Base-by-base conservation (phyloP, 2,797 vertebrate species). In the Leucoraja ocellata region DNA sequence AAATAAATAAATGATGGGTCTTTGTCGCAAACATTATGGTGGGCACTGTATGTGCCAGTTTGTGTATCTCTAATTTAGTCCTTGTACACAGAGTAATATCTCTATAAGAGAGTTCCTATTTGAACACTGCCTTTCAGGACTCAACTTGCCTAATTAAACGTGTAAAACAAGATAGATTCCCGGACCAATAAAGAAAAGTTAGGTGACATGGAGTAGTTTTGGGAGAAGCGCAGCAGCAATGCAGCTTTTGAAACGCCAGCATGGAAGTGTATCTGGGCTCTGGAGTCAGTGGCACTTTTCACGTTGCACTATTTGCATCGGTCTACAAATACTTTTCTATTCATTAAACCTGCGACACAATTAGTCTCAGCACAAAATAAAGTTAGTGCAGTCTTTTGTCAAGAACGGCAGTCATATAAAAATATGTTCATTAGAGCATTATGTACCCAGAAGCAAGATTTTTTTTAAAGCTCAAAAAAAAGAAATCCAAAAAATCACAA, bases 1-100 rank as follows among this genome's bases (percentile, higher is more conserved):
- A 54, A 54, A 54, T 54, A 54, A 54, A 54, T 54, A 54, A 54
- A 54, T 54, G 46, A 54, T 0, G 46, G 46, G 46, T 54, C 46
- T 5, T 54, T 54, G 46, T 54, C 46, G 4, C 46, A 54, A 54
- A 54, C 46, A 54, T 54, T 54, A 54, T 54, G 46, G 46, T 54
- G 46, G 46, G 46, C 46, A 54, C 73, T 73, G 71, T 23, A 46
- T 39, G 21, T 73, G 36, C 68, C 14, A 39, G 68, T 81, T 39
- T 90, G 68, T 74, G 68, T 25, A 74, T 88, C 90, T 91, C 36
- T 91, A 74, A 74, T 91, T 18, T 80, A 91, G 1, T 71, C 65
- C 36, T 71, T 32, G 68, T 1, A 91, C 39, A 76, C 39, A 92
- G 39, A 91, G 25, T 13, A 54, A 46, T 39, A 54, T 54, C 73